phyloP scores from a whole-genome alignment of 2,113 vertebrate species.

The Neolamprologus cancellatus region DNA sequence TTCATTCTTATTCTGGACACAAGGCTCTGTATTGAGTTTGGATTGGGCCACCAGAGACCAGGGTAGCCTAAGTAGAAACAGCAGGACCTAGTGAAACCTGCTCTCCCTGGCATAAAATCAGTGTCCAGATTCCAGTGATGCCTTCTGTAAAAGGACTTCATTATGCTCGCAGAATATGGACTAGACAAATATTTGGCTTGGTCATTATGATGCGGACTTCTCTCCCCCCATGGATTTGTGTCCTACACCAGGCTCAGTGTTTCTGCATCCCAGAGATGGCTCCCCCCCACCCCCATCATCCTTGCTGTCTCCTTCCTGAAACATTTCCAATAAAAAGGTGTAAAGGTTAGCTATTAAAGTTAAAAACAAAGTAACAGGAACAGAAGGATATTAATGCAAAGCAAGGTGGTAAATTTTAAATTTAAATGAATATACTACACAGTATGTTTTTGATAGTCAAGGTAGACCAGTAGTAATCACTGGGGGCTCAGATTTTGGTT shows the following conservation, averaged over 20 bases:
- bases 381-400: not conserved
- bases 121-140: conserved; percentile 65
- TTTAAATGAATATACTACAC: not conserved
- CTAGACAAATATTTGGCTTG: conserved; percentile 72
- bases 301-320: not conserved
- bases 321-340: not conserved
- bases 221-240: conserved; percentile 38
- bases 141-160: conserved; percentile 68
- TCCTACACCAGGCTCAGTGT: conserved; percentile 60
- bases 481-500: not conserved
- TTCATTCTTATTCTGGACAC: conserved; percentile 45
- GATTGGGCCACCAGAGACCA: conserved; percentile 50
- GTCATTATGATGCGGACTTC: conserved; percentile 68
- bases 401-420: not conserved
- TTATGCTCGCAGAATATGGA: conserved; percentile 68
- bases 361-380: not conserved
- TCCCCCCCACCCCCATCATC: not conserved
- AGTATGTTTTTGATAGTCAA: not conserved
- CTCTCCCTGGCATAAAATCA: conserved; percentile 60
- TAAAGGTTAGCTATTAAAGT: not conserved
- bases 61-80: conserved; percentile 59
- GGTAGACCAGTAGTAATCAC: not conserved
- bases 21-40: conserved; percentile 39
- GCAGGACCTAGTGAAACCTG: conserved; percentile 57
- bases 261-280: conserved; percentile 38